A percentile compares a stretch with the other conserved stretches of the same genome.
Conservation (phyloP, 2,888 invertebrate genomes). For the Cheilosia scutellata region DNA sequence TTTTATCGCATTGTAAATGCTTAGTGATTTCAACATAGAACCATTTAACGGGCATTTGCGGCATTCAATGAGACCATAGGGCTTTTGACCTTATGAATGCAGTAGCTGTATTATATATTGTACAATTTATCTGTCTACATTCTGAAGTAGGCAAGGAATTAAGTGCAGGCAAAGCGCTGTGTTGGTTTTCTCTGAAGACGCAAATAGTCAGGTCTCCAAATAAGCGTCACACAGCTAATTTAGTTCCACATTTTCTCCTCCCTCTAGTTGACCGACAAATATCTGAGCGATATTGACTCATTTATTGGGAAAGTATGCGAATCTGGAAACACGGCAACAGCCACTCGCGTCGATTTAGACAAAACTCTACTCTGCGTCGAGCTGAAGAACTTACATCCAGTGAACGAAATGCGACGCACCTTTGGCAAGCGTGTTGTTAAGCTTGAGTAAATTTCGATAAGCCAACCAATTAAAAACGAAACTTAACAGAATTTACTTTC, state of each 20-base stretch:
- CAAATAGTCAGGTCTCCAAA: no score
- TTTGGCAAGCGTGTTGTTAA: conserved; percentile 92
- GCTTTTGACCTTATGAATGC: no score
- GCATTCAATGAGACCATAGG: no score
- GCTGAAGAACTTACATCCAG: conserved; percentile 90
- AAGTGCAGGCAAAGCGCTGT: no score
- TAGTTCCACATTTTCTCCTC: neutral
- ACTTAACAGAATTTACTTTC: conserved; percentile 79
- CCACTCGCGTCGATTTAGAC: conserved; percentile 86
- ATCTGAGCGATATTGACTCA: conserved; percentile 81
- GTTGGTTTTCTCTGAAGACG: no score
- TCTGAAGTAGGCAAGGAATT: no score
- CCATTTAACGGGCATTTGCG: no score
- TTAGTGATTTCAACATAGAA: no score
- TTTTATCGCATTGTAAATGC: no score
- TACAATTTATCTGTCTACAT: no score
- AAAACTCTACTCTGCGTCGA: conserved; percentile 87
- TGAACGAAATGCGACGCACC: conserved; percentile 91
- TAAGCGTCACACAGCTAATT: neutral
- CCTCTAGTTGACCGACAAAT: conserved; percentile 80
- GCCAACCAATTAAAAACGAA: neutral
- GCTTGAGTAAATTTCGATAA: conserved; percentile 84
- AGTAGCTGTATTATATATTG: no score
- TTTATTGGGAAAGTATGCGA: conserved; percentile 81
- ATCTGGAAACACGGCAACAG: conserved; percentile 77